Evolutionary conservation across 2,888 invertebrate genomes (phyloP).

Genomic region (Periphyllus acericola): DNA sequence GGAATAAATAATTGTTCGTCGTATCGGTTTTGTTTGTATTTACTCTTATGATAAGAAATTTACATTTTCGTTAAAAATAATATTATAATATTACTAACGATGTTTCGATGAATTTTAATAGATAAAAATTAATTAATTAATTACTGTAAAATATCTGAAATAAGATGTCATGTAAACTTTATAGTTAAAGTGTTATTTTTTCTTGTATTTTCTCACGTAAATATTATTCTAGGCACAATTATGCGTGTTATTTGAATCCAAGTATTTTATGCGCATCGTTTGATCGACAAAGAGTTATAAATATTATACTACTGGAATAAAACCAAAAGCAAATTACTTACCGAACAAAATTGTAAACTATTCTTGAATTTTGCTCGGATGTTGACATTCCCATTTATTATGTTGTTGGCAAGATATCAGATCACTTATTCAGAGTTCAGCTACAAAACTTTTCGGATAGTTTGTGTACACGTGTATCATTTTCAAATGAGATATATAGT

Average conservation of each 20-base stretch:
- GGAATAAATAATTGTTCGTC: neutral
- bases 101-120: too few species aligned
- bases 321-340: neutral
- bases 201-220: too few species aligned
- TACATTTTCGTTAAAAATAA: too few species aligned
- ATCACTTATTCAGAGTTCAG: neutral
- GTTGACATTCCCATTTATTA: conserved; percentile 23
- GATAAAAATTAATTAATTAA: too few species aligned
- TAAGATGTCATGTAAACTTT: too few species aligned
- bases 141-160: too few species aligned
- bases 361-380: neutral
- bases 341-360: neutral
- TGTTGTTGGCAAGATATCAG: conserved; percentile 35
- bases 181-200: too few species aligned
- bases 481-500: conserved; percentile 20
- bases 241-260: neutral
- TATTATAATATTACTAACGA: too few species aligned
- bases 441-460: neutral
- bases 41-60: too few species aligned
- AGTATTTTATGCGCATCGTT: neutral
- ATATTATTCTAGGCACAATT: neutral
- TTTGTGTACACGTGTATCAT: neutral
- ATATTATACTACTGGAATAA: neutral
- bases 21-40: neutral
- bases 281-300: neutral